Base-by-base conservation (phyloP, 2,888 invertebrate genomes). In the Galerucella nymphaeae region DNA sequence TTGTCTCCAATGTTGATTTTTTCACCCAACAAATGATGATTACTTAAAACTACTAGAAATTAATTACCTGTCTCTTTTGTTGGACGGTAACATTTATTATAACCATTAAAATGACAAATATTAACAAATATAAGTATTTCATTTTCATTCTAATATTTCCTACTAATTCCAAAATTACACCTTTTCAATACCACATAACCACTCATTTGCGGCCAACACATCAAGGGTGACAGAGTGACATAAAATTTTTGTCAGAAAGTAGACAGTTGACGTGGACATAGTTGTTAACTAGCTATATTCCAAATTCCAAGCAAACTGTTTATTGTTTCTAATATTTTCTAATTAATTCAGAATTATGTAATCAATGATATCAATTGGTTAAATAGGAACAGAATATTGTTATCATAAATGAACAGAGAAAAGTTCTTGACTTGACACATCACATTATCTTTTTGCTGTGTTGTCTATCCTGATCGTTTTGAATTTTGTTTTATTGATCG, bases 61-160 rank as follows among this genome's bases (percentile, higher is more conserved):
- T 41, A n/a, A 45, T 72, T 66, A 72, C 72, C 72, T 72, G 72
- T 67, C 72, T 61, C 30, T 67, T 72, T 63, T 72, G 72, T 55
- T 72, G 72, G 41, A 57, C 67, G 38, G 42, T 53, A 30, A 66
- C 72, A 72, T 72, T 63, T 16, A 70, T 42, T 38, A 70, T 41
- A 38, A 48, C 62, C 18, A 70, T 23, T 61, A 70, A 30, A 41
- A 14, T 45, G 20, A 63, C 23, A 57, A 70, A 70, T 63, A 70
- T 16, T 11, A 70, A 63, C 23, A 70, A 53, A 64, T 57, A 64
- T 16, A 70, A 41, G 55, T 57, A 45, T 57, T 63, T 70, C 70
- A 70, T 70, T 63, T 55, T 70, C 30, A 42, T 42, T 62, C 14
- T 42, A 41, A 23, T 42, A n/a, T 10, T 64, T 57, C 63, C 55